phyloP scores from a whole-genome alignment of 2,888 invertebrate genomes.

The Pomacea canaliculata region DNA sequence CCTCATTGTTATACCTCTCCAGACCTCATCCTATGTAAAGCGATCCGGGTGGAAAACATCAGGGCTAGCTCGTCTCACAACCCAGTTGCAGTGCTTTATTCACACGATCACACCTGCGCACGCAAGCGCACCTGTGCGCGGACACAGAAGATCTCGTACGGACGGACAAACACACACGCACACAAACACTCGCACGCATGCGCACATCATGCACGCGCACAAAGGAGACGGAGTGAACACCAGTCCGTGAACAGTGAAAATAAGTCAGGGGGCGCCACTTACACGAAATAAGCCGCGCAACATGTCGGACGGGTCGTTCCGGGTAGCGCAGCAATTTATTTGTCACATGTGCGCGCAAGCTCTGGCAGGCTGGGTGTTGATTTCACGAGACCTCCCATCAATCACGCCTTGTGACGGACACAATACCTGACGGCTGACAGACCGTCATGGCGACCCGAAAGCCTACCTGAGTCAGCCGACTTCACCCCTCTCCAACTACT shows the following conservation, averaged over 20 bases:
- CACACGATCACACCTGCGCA: too few relatives aligned
- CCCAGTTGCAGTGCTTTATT: too few relatives aligned
- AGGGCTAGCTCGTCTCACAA: too few relatives aligned
- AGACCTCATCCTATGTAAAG: too few relatives aligned
- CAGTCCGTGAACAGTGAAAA: background rate
- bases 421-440: conserved; percentile 1
- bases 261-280: too few relatives aligned
- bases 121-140: too few relatives aligned
- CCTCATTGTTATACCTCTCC: too few relatives aligned
- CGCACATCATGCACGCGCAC: background rate
- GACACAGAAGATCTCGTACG: background rate
- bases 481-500: too few relatives aligned
- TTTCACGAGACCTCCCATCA: conserved; percentile 14
- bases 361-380: conserved; percentile 4
- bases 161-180: background rate
- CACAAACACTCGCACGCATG: background rate
- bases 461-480: too few relatives aligned
- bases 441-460: background rate
- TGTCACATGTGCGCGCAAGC: background rate
- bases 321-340: conserved; percentile 1
- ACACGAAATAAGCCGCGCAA: too few relatives aligned
- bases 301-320: background rate
- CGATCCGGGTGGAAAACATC: too few relatives aligned
- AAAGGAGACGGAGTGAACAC: too few relatives aligned
- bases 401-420: conserved; percentile 8